These are phyloP conservation scores for Atta colombica DNA, from an alignment of 1,140 invertebrate species.

Conservation along the genomic window DNA sequence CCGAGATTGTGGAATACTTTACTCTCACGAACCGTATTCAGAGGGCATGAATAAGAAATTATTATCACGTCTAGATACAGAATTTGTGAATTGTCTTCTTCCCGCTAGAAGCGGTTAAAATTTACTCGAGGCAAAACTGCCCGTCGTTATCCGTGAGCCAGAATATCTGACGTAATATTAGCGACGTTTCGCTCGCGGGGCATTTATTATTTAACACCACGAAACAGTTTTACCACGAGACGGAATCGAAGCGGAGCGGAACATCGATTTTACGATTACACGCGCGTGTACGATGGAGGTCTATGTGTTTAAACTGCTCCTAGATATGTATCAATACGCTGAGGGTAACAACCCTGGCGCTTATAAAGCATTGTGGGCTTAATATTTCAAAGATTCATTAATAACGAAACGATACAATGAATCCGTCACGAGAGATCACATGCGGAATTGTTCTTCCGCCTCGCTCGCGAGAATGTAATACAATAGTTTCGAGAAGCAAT, in stretches of 20 bases:
- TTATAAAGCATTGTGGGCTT: conserved; percentile 77
- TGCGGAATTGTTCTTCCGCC: conserved; percentile 29
- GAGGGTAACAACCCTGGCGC: conserved; percentile 78
- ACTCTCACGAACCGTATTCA: neutral
- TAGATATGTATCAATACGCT: conserved; percentile 78
- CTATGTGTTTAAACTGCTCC: conserved; percentile 58
- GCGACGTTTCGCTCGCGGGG: conserved; percentile 47
- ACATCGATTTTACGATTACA: conserved; percentile 72
- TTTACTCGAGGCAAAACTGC: conserved; percentile 29
- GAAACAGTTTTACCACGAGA: conserved; percentile 50
- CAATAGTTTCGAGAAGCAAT: conserved; percentile 1
- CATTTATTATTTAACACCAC: conserved; percentile 59
- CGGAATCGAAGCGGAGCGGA: conserved; percentile 40
- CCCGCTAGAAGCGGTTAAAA: neutral
- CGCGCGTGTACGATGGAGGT: conserved; percentile 47
- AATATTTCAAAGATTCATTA: conserved; percentile 81
- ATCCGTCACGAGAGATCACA: conserved; percentile 31
- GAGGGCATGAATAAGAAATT: neutral
- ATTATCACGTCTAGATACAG: neutral
- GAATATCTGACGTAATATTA: conserved; percentile 55
- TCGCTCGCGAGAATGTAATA: conserved; percentile 31
- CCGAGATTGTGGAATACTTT: neutral
- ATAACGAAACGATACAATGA: conserved; percentile 74
- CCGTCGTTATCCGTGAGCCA: neutral
- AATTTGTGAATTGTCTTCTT: conserved; percentile 15